These are phyloP conservation scores for Nebria ingens DNA, from an alignment of 1,140 invertebrate species.

Conservation along the genomic window DNA sequence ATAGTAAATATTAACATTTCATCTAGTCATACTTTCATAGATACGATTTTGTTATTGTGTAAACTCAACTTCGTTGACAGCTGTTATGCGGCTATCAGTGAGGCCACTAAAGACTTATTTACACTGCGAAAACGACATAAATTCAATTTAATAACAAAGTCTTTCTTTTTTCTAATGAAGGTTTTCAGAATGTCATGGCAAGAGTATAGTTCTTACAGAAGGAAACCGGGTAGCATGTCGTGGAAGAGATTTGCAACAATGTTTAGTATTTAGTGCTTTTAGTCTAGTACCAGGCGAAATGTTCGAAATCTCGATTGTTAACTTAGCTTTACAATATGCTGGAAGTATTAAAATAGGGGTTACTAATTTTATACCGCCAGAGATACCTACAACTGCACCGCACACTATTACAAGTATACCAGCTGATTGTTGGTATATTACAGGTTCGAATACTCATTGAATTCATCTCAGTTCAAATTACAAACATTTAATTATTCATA, in stretches of 20 bases:
- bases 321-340: slow-evolving; percentile 53
- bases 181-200: slow-evolving; percentile 60
- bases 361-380: slow-evolving; percentile 35
- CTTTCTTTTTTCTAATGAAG: slow-evolving; percentile 17
- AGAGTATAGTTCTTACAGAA: slow-evolving; percentile 58
- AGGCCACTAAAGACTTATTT: no score
- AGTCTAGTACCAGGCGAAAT: slow-evolving; percentile 63
- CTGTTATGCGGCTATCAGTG: no score
- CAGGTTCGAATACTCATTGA: slow-evolving; percentile 36
- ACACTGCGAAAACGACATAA: no score
- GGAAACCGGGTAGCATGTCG: slow-evolving; percentile 56
- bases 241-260: slow-evolving; percentile 52
- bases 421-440: slow-evolving; percentile 52
- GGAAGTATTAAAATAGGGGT: slow-evolving; percentile 69
- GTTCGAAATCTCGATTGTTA: slow-evolving; percentile 57
- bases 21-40: slow-evolving; percentile 1
- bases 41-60: no score
- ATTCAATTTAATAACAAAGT: slow-evolving; percentile 19
- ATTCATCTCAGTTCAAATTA: slow-evolving; percentile 10
- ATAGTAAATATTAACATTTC: slow-evolving; percentile 10
- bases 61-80: no score
- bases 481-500: slow-evolving; percentile 16
- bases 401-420: slow-evolving; percentile 43
- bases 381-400: slow-evolving; percentile 42
- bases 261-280: slow-evolving; percentile 61